These are phyloP conservation scores for Scaeva pyrastri DNA, from an alignment of 2,888 invertebrate genomes.

Conservation along the genomic window DNA sequence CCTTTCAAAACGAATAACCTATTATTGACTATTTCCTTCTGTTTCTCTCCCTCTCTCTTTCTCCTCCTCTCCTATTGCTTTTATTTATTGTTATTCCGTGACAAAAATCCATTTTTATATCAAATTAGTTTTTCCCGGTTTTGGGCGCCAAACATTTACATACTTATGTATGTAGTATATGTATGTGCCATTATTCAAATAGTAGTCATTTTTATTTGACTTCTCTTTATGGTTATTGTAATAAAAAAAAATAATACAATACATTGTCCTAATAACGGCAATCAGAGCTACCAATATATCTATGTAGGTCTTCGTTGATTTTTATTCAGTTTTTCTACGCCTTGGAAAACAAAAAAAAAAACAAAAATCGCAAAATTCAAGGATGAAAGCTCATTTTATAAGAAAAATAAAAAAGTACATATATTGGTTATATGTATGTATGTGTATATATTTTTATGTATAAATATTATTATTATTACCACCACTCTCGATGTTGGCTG, in stretches of 20 bases:
- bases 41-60: neutral
- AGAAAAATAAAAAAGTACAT: constrained; percentile 26
- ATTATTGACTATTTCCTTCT: neutral
- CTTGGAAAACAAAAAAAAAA: neutral
- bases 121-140: constrained; percentile 57
- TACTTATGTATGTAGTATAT: neutral
- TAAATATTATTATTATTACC: constrained; percentile 13
- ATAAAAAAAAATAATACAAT: constrained; percentile 13
- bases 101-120: constrained; percentile 50
- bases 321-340: neutral
- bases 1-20: constrained; percentile 27
- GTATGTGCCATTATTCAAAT: neutral
- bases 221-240: constrained; percentile 36
- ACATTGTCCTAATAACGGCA: constrained; percentile 7
- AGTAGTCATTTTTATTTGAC: constrained; percentile 58
- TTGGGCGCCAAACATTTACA: constrained; percentile 44
- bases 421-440: neutral
- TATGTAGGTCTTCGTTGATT: neutral
- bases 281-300: neutral
- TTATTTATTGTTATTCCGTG: constrained; percentile 48
- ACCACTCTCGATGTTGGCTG: neutral
- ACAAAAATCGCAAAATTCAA: constrained; percentile 10
- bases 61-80: no score
- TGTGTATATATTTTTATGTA: neutral
- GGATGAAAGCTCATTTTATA: constrained; percentile 16